Percentiles rank a stretch among this genome's conserved stretches.
Evolutionary conservation across 2,797 vertebrate genomes (phyloP).

Genomic region (Morelia viridis): DNA sequence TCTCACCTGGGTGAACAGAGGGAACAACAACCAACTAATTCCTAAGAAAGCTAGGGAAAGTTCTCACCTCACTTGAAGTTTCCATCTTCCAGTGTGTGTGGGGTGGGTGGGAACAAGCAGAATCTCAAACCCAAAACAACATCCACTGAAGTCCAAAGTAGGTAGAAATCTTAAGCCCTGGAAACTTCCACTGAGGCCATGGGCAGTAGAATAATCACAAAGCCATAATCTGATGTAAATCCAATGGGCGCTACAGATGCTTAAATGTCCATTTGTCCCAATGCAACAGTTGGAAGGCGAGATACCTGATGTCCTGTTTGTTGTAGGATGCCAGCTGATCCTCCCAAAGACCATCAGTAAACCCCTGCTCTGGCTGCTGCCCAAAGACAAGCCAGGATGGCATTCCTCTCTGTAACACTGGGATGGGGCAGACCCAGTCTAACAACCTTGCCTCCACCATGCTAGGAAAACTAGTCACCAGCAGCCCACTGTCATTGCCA

Average conservation of each 20-base stretch:
- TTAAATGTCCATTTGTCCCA: neutral
- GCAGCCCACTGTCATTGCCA: neutral
- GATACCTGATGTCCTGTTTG: neutral
- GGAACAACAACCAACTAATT: neutral
- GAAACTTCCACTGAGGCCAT: neutral
- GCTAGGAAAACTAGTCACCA: neutral
- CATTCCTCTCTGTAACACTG: neutral
- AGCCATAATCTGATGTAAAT: neutral
- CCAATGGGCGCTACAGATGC: neutral
- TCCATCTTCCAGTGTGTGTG: neutral
- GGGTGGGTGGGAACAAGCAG: neutral
- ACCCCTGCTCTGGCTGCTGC: neutral
- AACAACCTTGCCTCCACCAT: neutral
- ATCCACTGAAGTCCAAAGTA: neutral
- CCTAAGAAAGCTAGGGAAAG: neutral
- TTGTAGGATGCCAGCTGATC: neutral
- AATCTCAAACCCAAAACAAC: neutral
- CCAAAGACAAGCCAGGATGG: neutral
- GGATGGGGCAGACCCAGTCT: neutral
- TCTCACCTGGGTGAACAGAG: neutral
- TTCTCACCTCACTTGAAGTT: neutral
- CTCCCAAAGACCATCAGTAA: neutral
- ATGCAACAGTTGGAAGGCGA: neutral
- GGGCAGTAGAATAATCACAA: neutral
- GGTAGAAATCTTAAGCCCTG: neutral